Percentiles rank a stretch among this genome's conserved stretches.
phyloP scores from a whole-genome alignment of 2,797 vertebrate species.

The Sylvilagus floridanus region DNA sequence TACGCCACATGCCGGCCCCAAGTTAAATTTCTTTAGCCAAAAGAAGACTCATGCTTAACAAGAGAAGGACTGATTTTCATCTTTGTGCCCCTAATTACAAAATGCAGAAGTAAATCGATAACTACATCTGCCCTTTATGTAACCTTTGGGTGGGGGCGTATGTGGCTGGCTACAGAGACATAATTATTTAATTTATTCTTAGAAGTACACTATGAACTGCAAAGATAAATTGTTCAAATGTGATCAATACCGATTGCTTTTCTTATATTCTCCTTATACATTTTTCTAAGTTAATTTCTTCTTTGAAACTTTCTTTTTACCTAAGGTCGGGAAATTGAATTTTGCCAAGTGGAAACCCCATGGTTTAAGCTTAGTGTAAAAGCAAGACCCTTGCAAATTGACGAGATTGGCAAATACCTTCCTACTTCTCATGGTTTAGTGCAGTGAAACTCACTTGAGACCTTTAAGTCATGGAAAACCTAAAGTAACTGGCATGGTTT shows the following conservation, averaged over 20 bases:
- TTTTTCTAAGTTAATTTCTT: constrained; percentile 61
- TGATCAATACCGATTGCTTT: constrained; percentile 52
- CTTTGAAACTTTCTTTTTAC: constrained; percentile 67
- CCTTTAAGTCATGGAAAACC: constrained; percentile 70
- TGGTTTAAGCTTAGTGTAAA: constrained; percentile 62
- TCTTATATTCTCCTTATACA: constrained; percentile 14
- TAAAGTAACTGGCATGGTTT: constrained; percentile 61
- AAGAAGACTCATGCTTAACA: constrained; percentile 23
- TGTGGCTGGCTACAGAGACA: background rate
- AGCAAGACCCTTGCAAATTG: constrained; percentile 52
- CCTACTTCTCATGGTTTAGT: constrained; percentile 68
- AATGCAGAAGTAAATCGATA: constrained; percentile 63
- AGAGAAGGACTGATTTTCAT: constrained; percentile 54
- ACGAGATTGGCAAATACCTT: constrained; percentile 66
- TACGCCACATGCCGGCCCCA: too few species aligned
- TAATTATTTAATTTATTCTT: constrained; percentile 65
- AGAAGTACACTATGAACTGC: background rate
- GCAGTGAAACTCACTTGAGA: constrained; percentile 72
- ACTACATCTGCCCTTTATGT: constrained; percentile 31
- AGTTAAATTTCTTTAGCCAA: too few species aligned
- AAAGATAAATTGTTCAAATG: constrained; percentile 58
- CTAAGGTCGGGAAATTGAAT: constrained; percentile 69
- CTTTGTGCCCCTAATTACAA: constrained; percentile 66
- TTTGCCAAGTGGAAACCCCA: constrained; percentile 67
- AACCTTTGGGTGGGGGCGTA: constrained; percentile 25